Evolutionary conservation across 2,888 invertebrate genomes (phyloP), one percentile per base, ranked within the genome.

Genomic region (Marronus borbonicus): DNA sequence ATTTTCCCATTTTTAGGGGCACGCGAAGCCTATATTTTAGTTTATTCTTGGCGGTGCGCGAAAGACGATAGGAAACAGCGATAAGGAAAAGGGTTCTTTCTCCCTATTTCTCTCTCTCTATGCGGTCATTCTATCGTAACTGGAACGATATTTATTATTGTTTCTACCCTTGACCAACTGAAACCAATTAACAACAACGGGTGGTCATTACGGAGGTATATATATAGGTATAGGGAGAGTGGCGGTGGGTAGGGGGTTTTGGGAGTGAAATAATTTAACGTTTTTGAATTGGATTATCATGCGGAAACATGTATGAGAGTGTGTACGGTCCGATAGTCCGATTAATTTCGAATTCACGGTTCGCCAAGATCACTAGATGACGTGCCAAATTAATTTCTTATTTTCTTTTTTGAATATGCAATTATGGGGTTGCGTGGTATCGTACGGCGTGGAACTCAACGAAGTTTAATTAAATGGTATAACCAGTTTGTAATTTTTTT

Each of bases 141-240:
- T 74, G 39, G 72, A 44, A 62, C 60, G 44, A 60, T 74, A 74
- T 74, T 74, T 74, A 74, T 74, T 74, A 74, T 74, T 74, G 72
- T 74, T 74, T 74, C 60, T 74, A 74, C 72, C 72, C 72, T 74
- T 74, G 72, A 74, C 72, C 72, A 74, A 74, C 72, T 74, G 72
- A 74, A 74, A 74, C 72, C 72, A 74, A 74, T 74, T 74, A 74
- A 74, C n/a, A n/a, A n/a, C 31, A 31, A n/a, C 31, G 36, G 39
- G 70, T 10, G 36, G 70, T 44, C 44, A 44, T 44, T 44, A 44
- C 44, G 44, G 8, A 39, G 39, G 39, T 39, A 44, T 36, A 5
- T 31, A 5, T 31, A 36, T 36, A 31, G 31, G 31, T 36, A 5
- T 36, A 36, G 31, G 3, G 31, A 31, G 31, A 31, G 31, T 31